phyloP scores from a whole-genome alignment of 2,888 invertebrate species.

The Sminthurinus aureus region DNA sequence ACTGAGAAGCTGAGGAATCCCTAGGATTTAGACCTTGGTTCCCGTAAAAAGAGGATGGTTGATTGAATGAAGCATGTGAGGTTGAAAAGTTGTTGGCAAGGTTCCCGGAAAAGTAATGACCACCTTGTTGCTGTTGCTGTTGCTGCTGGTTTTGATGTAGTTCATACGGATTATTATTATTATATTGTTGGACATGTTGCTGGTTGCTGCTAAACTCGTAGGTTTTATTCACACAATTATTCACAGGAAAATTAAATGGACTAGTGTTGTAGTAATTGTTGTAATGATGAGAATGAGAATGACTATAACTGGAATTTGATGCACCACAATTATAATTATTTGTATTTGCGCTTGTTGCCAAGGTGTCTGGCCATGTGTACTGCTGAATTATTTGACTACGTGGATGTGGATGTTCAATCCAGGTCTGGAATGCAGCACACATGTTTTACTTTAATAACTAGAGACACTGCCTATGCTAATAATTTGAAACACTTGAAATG shows the following conservation, averaged over 20 bases:
- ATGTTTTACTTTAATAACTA: conserved; percentile 24
- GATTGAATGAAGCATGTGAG: background rate
- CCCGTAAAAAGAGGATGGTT: background rate
- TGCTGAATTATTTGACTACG: background rate
- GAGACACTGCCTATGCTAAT: background rate
- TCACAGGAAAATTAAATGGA: conserved; percentile 12
- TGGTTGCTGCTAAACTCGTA: conserved; percentile 21
- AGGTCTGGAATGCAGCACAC: conserved; percentile 46
- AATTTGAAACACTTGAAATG: background rate
- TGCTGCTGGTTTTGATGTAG: background rate
- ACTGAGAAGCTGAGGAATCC: too few relatives aligned
- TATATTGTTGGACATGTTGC: background rate
- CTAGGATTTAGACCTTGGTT: too few relatives aligned
- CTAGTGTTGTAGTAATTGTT: background rate
- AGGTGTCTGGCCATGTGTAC: conserved; percentile 47
- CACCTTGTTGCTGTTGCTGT: conserved; percentile 16
- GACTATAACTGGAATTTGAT: conserved; percentile 13
- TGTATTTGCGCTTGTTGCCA: too few relatives aligned
- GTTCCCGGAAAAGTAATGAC: conserved; percentile 28
- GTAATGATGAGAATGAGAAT: too few relatives aligned
- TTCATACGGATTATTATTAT: too few relatives aligned
- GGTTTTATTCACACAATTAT: conserved; percentile 22
- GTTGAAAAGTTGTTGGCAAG: conserved; percentile 1
- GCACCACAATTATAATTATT: conserved; percentile 17
- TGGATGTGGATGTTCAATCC: conserved; percentile 29